A percentile compares a stretch with the other conserved stretches of the same genome.
phyloP scores from a whole-genome alignment of 2,888 invertebrate genomes.

The Harmothoe impar region DNA sequence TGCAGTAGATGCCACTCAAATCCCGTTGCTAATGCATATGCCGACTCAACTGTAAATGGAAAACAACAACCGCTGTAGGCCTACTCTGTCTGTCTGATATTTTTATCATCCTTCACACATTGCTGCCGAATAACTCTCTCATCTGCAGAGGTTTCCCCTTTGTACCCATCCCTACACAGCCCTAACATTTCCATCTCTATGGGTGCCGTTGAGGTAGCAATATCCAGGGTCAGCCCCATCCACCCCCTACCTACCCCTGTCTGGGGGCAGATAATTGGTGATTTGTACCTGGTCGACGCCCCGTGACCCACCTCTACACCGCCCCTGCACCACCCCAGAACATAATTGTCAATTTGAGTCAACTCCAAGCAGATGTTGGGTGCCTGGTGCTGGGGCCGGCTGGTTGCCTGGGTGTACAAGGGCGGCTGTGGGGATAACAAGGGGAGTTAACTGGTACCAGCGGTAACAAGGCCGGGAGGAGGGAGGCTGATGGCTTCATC shows the following conservation, averaged over 20 bases:
- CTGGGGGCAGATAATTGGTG: constrained; percentile 40
- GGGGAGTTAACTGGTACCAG: constrained; percentile 2
- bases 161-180: too few species aligned
- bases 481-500: background rate
- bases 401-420: background rate
- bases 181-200: too few species aligned
- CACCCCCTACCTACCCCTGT: background rate
- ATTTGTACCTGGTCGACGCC: constrained; percentile 11
- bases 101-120: too few species aligned
- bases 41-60: too few species aligned
- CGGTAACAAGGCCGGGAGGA: background rate
- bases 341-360: constrained; percentile 58
- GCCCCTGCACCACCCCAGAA: background rate
- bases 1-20: too few species aligned
- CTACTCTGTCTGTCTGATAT: too few species aligned
- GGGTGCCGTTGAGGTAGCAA: too few species aligned
- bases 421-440: background rate
- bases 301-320: background rate
- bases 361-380: constrained; percentile 28
- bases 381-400: background rate
- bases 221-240: background rate
- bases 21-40: too few species aligned
- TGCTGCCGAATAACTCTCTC: too few species aligned
- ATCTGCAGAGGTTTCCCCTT: too few species aligned
- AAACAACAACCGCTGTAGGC: too few species aligned